A percentile compares a stretch with the other conserved stretches of the same genome.
These are phyloP conservation scores for Eucriotettix oculatus DNA, from an alignment of 2,888 invertebrate genomes.

Conservation along the genomic window DNA sequence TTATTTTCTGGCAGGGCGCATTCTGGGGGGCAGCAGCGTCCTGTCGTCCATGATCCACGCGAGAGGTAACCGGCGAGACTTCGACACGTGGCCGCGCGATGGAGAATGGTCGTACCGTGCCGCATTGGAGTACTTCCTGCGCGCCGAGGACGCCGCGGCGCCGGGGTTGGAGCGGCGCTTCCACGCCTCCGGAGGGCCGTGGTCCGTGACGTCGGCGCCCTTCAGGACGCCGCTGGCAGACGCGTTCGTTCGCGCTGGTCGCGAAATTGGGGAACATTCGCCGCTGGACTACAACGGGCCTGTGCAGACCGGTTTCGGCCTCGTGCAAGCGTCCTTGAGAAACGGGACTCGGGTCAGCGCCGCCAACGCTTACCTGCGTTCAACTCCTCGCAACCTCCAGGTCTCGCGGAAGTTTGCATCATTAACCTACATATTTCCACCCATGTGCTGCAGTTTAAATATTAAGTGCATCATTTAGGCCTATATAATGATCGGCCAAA, in stretches of 20 bases:
- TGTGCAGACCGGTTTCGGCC: constrained; percentile 45
- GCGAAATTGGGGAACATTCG: constrained; percentile 54
- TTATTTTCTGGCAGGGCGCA: constrained; percentile 19
- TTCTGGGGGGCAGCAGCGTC: constrained; percentile 62
- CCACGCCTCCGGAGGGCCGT: constrained; percentile 55
- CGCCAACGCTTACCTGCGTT: constrained; percentile 59
- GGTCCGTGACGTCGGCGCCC: constrained; percentile 49
- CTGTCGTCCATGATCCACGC: constrained; percentile 71
- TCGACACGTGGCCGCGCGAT: constrained; percentile 70
- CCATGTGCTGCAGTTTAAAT: too few relatives aligned
- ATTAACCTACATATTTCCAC: too few relatives aligned
- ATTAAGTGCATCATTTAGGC: too few relatives aligned
- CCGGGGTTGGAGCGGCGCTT: constrained; percentile 35
- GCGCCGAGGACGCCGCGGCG: constrained; percentile 37
- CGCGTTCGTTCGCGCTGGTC: constrained; percentile 47
- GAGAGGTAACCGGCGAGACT: constrained; percentile 49
- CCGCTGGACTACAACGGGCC: constrained; percentile 42
- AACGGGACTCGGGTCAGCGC: constrained; percentile 62
- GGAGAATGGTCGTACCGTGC: constrained; percentile 62
- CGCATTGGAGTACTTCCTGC: constrained; percentile 58
- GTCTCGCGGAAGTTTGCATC: constrained; percentile 26
- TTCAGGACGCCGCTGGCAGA: constrained; percentile 44
- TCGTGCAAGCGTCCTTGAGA: constrained; percentile 51
- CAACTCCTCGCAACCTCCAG: constrained; percentile 44
- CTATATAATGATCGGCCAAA: too few relatives aligned